Conservation (phyloP, 2,113 vertebrate genomes). For the Sturnira hondurensis region DNA sequence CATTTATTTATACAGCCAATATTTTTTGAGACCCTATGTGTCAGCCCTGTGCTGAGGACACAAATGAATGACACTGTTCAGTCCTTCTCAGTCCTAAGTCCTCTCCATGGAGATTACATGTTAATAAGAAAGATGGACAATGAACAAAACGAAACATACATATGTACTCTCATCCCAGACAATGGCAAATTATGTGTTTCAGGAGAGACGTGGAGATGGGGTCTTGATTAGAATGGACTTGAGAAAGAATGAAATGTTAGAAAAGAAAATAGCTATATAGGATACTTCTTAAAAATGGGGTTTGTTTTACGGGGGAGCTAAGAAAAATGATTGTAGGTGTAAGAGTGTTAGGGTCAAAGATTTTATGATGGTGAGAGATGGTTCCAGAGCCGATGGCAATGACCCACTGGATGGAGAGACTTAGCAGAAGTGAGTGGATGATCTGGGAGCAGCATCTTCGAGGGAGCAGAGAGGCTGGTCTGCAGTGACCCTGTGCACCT, state of each 20-base stretch:
- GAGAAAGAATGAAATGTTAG: neutral
- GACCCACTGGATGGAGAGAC: neutral
- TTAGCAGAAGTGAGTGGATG: neutral
- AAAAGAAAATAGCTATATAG: neutral
- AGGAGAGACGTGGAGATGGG: neutral
- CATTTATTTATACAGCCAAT: neutral
- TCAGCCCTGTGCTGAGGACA: neutral
- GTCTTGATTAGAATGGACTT: neutral
- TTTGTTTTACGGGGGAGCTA: neutral
- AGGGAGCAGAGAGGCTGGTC: neutral
- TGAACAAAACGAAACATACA: neutral
- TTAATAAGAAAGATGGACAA: neutral
- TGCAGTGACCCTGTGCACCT: fast-evolving
- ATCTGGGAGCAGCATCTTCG: fast-evolving
- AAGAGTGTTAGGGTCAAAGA: neutral
- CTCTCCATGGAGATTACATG: neutral
- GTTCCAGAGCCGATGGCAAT: neutral
- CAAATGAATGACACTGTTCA: neutral
- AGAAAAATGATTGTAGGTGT: neutral
- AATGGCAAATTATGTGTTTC: neutral
- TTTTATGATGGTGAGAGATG: neutral
- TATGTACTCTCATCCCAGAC: neutral
- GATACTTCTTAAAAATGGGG: neutral
- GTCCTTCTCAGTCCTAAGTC: neutral
- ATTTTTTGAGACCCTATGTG: neutral